Conservation (phyloP, 2,888 invertebrate genomes). For the Cataglyphis rosenhaueri region DNA sequence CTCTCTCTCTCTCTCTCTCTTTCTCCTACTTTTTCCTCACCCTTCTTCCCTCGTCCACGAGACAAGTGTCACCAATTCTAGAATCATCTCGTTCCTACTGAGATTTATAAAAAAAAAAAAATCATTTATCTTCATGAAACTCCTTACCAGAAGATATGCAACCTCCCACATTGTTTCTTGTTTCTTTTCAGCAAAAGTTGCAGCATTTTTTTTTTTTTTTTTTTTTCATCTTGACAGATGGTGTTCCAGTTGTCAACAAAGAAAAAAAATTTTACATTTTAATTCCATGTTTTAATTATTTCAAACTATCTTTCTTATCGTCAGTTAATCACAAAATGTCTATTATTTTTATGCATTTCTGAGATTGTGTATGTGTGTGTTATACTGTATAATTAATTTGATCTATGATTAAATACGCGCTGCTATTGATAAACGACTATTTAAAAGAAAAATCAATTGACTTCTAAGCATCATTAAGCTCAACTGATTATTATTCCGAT, state of each 20-base stretch:
- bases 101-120: neutral
- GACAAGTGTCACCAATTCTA: neutral
- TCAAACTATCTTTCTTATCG: neutral
- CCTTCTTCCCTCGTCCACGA: neutral
- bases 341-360: neutral
- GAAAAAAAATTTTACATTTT: too few relatives aligned
- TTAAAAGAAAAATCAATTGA: neutral
- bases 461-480: neutral
- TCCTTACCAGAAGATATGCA: neutral
- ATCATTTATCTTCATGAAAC: neutral
- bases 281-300: neutral
- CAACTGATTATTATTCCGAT: neutral
- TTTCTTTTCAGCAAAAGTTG: neutral
- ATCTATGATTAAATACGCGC: neutral
- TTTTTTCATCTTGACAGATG: too few relatives aligned
- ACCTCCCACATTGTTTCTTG: neutral
- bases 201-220: neutral
- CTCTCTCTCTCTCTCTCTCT: neutral
- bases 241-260: too few relatives aligned
- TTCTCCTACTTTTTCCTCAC: neutral
- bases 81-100: neutral
- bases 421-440: neutral
- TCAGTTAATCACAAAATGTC: neutral
- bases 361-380: neutral
- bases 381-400: neutral